Base-by-base conservation (phyloP, 1,140 invertebrate genomes). In the Bathynomus jamesi region DNA sequence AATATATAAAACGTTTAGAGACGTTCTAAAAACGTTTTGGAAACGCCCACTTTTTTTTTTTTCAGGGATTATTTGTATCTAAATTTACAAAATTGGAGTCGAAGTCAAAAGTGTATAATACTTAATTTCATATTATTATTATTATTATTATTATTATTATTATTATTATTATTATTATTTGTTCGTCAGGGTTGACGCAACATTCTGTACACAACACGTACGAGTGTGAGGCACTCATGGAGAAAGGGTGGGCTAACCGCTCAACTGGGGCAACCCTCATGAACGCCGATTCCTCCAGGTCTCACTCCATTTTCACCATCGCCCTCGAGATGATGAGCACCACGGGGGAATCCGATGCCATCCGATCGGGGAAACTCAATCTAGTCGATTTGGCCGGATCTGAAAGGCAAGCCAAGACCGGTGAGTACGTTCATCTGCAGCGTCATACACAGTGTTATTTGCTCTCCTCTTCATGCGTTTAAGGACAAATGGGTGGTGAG, bases 301-400 rank as follows among this genome's bases (percentile, higher is more conserved):
- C 86, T 71, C 94, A 97, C 81, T 93, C 93, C n/a, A 95, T 97
- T 69, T 93, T 97, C 80, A 94, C 91, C 0, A 88, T 97, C 67
- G 89, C 88, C 61, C 83, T 96, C 13, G 94, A 97, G 82, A 91
- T 91, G 83, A 87, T 91, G 79, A 81, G 81, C 21, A 80, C 80
- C n/a, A 78, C 82, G 70, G 81, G 81, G 7, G 87, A 87, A 63
- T 84, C 81, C 24, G 85, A 87, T 83, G 83, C 72, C 82, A 88
- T 92, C 65, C 82, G 87, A 67, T 84, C 89, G 61, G 94, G 94
- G 0, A 91, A 95, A 80, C 84, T 98, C 2, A 95, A 96, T 82
- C 82, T 98, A 30, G 95, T 96, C 0, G 93, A 96, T 83, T 83
- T 96, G 73, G 93, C 93, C 25, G 94, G 94, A 2, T 93, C 90